Evolutionary conservation across 2,888 invertebrate genomes (phyloP), one percentile per base, ranked within the genome.

Genomic region (Pseudoips prasinana): DNA sequence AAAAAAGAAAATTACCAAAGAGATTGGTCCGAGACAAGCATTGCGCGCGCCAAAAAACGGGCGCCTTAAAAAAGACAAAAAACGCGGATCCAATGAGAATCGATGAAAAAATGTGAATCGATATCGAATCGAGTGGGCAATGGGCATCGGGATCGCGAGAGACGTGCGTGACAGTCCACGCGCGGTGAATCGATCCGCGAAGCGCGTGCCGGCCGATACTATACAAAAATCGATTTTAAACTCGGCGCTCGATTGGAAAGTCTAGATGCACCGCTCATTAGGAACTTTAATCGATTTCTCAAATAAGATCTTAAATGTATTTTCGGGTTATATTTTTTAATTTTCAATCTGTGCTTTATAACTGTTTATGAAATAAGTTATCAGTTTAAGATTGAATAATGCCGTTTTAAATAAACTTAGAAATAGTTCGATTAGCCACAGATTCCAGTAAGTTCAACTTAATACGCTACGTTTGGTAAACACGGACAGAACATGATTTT

Each of bases 131-230:
- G 73, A 75, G 70, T 65, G 67, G 68, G 61, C 64, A 66, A 67
- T 71, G 65, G 58, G 67, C 69, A 61, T 68, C 71, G 65, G 58
- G 58, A 59, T 45, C 54, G 20, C 41, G 46, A 38, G 46, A 32
- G 63, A 71, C 84, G 83, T 83, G 85, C 85, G 82, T 85, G 75
- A 79, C 80, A 66, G 58, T 55, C 68, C 75, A 70, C 73, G 79
- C 73, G 78, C 73, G 60, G 32, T 56, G 58, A 72, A 71, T 73
- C 66, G 69, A 73, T 72, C 64, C 46, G 58, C 27, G 26, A 40
- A 66, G 75, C 75, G 66, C 76, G 72, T 68, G 77, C 64, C 50
- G 22, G 11, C 41, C 46, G 50, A 45, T 46, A 47, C 61, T 69
- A 63, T 71, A 74, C 79, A 57, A 71, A 71, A 82, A 78, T 78